Evolutionary conservation across 2,888 invertebrate species (phyloP).

Genomic region (Xestoiulus laeticollis): DNA sequence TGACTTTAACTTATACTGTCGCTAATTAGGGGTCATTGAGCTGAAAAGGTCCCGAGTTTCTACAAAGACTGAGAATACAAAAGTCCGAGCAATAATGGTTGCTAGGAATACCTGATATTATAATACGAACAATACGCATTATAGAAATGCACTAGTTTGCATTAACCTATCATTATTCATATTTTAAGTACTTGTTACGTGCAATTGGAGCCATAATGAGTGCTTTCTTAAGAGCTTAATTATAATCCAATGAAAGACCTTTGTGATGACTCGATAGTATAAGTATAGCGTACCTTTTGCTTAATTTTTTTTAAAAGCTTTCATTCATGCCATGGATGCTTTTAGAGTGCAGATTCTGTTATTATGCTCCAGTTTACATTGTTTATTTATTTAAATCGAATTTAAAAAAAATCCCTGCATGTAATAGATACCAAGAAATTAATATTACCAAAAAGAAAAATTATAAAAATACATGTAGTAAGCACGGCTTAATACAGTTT

Average conservation of each 20-base stretch:
- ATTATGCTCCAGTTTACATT: not conserved
- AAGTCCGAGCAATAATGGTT: not conserved
- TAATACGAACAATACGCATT: constrained; percentile 27
- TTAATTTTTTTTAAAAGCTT: not conserved
- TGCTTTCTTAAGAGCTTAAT: constrained; percentile 34
- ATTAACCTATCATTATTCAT: not conserved
- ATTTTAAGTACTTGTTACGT: not conserved
- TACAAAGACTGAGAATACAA: not conserved
- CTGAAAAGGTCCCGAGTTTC: not conserved
- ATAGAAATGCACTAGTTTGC: constrained; percentile 2
- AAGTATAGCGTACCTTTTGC: not conserved
- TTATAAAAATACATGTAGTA: not conserved
- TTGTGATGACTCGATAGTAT: not conserved
- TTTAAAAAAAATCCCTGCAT: not conserved
- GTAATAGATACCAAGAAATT: not conserved
- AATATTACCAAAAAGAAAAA: not conserved
- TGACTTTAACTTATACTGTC: not conserved
- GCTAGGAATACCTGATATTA: not conserved
- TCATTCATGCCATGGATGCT: constrained; percentile 1
- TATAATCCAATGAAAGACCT: constrained; percentile 31
- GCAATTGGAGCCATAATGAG: not conserved
- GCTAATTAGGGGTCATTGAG: not conserved
- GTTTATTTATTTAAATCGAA: not conserved
- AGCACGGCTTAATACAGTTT: not conserved
- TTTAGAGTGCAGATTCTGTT: not conserved